Percentiles rank a stretch among this genome's conserved stretches.
These are phyloP conservation scores for Lerema accius DNA, from an alignment of 1,140 invertebrate species.

Conservation along the genomic window DNA sequence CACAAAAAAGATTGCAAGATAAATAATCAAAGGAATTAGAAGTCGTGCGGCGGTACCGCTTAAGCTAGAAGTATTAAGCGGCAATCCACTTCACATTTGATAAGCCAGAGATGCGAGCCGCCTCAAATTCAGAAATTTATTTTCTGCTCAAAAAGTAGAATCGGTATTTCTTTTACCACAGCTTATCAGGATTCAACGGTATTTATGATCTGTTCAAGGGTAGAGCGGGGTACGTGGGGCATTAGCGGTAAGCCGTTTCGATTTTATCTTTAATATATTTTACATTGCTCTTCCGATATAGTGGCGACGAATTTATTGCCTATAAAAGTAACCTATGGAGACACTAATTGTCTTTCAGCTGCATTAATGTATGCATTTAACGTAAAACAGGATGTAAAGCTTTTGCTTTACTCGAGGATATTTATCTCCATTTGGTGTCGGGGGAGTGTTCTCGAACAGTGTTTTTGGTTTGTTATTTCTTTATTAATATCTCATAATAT, in stretches of 20 bases:
- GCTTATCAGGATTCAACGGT: slow-evolving; percentile 60
- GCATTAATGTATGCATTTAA: slow-evolving; percentile 32
- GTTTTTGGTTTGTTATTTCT: not conserved
- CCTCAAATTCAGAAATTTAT: slow-evolving; percentile 30
- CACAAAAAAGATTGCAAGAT: too few species aligned
- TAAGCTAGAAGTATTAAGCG: slow-evolving; percentile 26
- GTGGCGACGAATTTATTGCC: slow-evolving; percentile 37
- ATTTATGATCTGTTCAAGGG: slow-evolving; percentile 59
- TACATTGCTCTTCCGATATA: slow-evolving; percentile 34
- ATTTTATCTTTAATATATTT: slow-evolving; percentile 52
- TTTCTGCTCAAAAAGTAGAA: slow-evolving; percentile 25
- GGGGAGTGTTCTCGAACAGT: not conserved
- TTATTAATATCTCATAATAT: not conserved
- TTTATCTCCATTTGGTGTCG: slow-evolving; percentile 6
- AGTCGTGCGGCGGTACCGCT: not conserved
- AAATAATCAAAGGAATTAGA: not conserved
- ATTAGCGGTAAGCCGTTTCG: slow-evolving; percentile 53
- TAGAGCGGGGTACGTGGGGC: slow-evolving; percentile 47
- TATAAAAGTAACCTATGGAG: slow-evolving; percentile 32
- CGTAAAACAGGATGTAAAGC: slow-evolving; percentile 21
- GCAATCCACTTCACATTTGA: slow-evolving; percentile 27
- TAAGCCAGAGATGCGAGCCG: slow-evolving; percentile 27
- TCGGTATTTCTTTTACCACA: slow-evolving; percentile 50
- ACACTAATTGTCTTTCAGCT: slow-evolving; percentile 30
- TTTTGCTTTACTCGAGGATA: slow-evolving; percentile 6